A percentile compares a stretch with the other conserved stretches of the same genome.
phyloP scores from a whole-genome alignment of 2,888 invertebrate genomes.

The Podotricha telesiphe region DNA sequence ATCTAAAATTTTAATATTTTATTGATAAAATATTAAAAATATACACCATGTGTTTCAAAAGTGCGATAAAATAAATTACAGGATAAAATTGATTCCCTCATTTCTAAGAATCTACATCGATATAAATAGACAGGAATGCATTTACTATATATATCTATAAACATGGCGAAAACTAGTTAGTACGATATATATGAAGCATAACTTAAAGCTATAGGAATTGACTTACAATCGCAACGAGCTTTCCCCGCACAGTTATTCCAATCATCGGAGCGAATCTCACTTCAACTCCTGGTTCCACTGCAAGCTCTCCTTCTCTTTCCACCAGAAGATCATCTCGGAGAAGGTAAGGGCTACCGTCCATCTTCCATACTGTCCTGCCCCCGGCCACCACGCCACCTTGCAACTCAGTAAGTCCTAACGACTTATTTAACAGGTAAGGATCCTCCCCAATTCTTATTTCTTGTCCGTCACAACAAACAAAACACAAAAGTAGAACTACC shows the following conservation, averaged over 20 bases:
- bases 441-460: constrained; percentile 62
- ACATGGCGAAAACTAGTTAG: background rate
- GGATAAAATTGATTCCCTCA: background rate
- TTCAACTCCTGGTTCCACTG: constrained; percentile 95
- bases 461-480: constrained; percentile 67
- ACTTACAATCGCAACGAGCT: constrained; percentile 94
- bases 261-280: constrained; percentile 95
- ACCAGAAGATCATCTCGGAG: constrained; percentile 91
- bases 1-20: too few relatives aligned
- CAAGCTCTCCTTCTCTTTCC: constrained; percentile 89
- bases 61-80: too few relatives aligned
- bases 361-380: constrained; percentile 81
- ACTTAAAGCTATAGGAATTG: background rate
- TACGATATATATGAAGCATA: background rate
- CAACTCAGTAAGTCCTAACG: constrained; percentile 82
- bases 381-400: constrained; percentile 85
- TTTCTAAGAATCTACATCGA: background rate
- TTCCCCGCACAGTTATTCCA: constrained; percentile 96
- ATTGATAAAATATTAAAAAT: too few relatives aligned
- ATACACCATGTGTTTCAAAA: too few relatives aligned
- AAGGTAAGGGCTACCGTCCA: constrained; percentile 88
- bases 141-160: background rate
- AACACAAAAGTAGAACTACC: constrained; percentile 56
- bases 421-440: constrained; percentile 74
- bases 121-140: constrained; percentile 16